These are phyloP conservation scores for Drosophila subobscura DNA, from an alignment of 1,140 invertebrate species.

Conservation along the genomic window DNA sequence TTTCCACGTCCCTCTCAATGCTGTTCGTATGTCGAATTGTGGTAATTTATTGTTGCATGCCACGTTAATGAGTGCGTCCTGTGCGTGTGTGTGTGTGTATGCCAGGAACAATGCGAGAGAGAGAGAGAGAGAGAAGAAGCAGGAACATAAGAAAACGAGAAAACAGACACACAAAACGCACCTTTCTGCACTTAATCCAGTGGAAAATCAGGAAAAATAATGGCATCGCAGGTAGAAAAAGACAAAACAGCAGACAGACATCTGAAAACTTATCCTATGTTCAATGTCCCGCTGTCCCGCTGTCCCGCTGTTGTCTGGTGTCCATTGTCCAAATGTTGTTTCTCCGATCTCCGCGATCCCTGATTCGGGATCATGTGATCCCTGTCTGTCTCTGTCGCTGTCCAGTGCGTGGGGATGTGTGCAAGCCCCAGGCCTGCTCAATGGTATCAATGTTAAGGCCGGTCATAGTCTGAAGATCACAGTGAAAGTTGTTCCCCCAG, in stretches of 20 bases:
- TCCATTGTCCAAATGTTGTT: no score
- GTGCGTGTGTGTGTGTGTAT: constrained; percentile 21
- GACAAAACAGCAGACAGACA: constrained; percentile 25
- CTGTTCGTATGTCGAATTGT: constrained; percentile 62
- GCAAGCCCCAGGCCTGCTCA: constrained; percentile 19
- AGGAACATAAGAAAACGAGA: constrained; percentile 17
- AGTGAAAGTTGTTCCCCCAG: constrained; percentile 32
- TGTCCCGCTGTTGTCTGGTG: no score
- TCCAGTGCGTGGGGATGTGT: constrained; percentile 10
- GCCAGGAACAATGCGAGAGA: constrained; percentile 44
- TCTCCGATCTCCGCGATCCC: constrained; percentile 2
- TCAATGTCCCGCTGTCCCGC: no score
- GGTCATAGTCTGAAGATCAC: constrained; percentile 45
- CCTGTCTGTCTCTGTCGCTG: constrained; percentile 5
- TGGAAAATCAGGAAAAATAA: constrained; percentile 78
- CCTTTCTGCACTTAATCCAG: constrained; percentile 67
- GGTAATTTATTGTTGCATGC: constrained; percentile 77
- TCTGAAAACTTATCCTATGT: constrained; percentile 30
- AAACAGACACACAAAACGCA: constrained; percentile 35
- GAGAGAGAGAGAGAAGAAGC: constrained; percentile 1
- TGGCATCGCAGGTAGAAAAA: constrained; percentile 43
- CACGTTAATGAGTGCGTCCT: constrained; percentile 65
- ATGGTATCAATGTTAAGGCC: constrained; percentile 57
- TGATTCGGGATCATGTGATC: constrained; percentile 11
- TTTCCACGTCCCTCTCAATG: constrained; percentile 8